Conservation (phyloP, 2,797 vertebrate genomes). For the Florisuga fusca region DNA sequence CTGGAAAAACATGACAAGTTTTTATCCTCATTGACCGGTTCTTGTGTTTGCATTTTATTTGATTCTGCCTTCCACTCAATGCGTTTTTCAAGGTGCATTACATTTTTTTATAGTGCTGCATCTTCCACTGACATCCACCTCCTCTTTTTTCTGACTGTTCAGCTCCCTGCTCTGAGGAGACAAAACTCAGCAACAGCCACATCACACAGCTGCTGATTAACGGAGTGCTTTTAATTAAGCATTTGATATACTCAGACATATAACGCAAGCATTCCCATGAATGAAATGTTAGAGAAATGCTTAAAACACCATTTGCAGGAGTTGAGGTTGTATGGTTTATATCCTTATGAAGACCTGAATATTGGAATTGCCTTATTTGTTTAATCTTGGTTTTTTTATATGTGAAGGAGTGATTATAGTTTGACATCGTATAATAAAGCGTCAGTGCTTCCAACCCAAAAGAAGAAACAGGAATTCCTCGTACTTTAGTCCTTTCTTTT, state of each 20-base stretch:
- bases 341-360: neutral
- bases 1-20: neutral
- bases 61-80: neutral
- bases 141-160: neutral
- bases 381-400: neutral
- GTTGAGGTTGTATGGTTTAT: neutral
- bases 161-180: neutral
- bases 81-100: neutral
- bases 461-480: neutral
- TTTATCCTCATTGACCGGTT: neutral
- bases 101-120: neutral
- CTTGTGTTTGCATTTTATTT: neutral
- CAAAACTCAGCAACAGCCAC: neutral
- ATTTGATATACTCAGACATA: neutral
- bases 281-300: neutral
- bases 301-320: neutral
- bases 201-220: neutral
- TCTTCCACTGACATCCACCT: neutral
- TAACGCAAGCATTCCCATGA: neutral
- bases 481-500: neutral
- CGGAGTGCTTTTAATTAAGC: constrained; percentile 10
- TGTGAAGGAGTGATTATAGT: neutral
- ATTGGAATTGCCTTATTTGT: neutral
- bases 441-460: neutral
- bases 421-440: neutral